phyloP scores from a whole-genome alignment of 2,888 invertebrate genomes.

The Meliscaeva auricollis region DNA sequence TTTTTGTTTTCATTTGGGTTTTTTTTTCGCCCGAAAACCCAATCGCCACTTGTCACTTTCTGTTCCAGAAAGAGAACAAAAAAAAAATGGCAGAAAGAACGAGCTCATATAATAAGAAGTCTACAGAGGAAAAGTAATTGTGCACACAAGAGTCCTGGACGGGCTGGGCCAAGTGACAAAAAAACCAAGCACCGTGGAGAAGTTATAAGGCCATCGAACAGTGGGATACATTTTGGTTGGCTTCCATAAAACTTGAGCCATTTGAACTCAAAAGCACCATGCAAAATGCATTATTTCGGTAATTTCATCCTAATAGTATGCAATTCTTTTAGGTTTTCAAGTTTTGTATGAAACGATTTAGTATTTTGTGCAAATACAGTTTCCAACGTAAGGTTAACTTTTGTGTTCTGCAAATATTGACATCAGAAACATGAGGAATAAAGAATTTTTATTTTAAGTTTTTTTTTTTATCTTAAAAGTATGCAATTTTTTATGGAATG shows the following conservation, averaged over 20 bases:
- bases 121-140: constrained; percentile 60
- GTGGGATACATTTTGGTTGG: neutral
- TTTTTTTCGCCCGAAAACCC: constrained; percentile 14
- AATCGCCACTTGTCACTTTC: constrained; percentile 73
- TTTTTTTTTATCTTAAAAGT: no score
- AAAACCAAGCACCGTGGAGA: neutral
- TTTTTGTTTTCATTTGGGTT: neutral
- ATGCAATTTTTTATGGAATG: no score
- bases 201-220: constrained; percentile 2
- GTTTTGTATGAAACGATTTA: no score
- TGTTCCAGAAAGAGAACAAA: constrained; percentile 36
- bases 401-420: no score
- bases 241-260: neutral
- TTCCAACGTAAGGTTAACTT: no score
- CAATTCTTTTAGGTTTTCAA: neutral
- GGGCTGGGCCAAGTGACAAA: constrained; percentile 17
- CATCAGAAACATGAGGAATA: no score
- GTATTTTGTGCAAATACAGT: no score
- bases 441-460: no score
- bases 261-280: no score
- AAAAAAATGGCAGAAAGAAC: constrained; percentile 35
- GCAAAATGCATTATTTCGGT: neutral
- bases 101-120: constrained; percentile 40
- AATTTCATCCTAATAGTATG: neutral
- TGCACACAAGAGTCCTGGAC: constrained; percentile 44